Evolutionary conservation across 2,888 invertebrate species (phyloP), one percentile per base, ranked within the genome.

Genomic region (Ormia ochracea): DNA sequence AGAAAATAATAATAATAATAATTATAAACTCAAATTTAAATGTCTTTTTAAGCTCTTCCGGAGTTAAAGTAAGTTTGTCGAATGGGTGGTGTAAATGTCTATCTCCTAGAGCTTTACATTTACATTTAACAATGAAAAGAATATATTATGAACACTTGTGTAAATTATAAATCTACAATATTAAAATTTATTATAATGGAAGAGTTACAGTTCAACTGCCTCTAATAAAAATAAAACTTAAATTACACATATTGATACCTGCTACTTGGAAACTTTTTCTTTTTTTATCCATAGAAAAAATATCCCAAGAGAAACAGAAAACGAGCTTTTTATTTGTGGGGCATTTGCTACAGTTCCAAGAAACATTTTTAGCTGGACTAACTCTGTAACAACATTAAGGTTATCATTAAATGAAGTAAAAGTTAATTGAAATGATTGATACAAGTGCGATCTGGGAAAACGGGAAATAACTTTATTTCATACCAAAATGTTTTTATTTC

Each of bases 31-130:
- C 38, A 43, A 23, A 61, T 6, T 36, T 28, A 6, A 52, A 68
- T 76, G 76, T 76, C 69, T 69, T 76, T 75, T 12, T 38, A 59
- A 68, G 36, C 75, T 69, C 28, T 58, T 33, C 0, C 14, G 21
- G 38, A 54, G 41, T 41, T 19, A 3, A 56, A 43, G 19, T 21
- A 38, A 17, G 33, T 21, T 56, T 33, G 21, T 5, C 61, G 54
- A 26, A n/a, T n/a, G 14, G 14, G 28, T n/a, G 38, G 17, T 56
- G 4, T 38, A 5, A 5, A 14, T n/a, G n/a, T 52, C 12, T 17
- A 17, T 5, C 43, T 43, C 14, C 48, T 45, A 38, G 45, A 76
- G 68, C 61, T 68, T 61, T 45, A 0, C 0, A 23, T 50, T 43
- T 43, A 31, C 2, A 19, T 19, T 50, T 65, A 14, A 28, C 21